Evolutionary conservation across 2,113 vertebrate genomes (phyloP), one percentile per base, ranked within the genome.

Genomic region (Limnothrissa miodon): DNA sequence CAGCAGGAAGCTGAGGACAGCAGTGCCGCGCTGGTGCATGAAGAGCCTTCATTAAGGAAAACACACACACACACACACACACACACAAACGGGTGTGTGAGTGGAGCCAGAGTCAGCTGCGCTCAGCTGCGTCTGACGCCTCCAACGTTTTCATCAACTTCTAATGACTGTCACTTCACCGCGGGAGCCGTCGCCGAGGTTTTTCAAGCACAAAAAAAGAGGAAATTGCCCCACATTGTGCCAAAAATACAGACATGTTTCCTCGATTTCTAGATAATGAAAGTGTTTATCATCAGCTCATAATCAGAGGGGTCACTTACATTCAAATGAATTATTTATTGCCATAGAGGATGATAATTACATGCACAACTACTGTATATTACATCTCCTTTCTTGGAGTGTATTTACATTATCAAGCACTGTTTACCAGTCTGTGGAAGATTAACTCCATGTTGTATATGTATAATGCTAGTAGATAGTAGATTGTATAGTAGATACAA

Each of bases 1-100:
- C 66, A 51, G 39, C 53, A 81, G 80, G 80, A 80, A 81, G 51
- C 36, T 13, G 80, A 62, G 66, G 66, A 74, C 66, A 74, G 66
- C 66, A 36, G 66, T 74, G 59, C 59, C 5, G 59, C 59, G 59
- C 59, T 62, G 66, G 66, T 11, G 33, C 66, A 81, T 42, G 56
- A 74, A 74, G 66, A 74, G 66, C 29, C 29, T 74, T 74, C 66
- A 74, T 74, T 74, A 74, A 74, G 33, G 66, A 74, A 74, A 74
- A 25, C 56, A 29, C 59, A 59, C 21, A 53, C 1, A 15, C 17
- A 56, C 1, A 66, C 3, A 66, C 59, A 66, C 59, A 66, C n/a
- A 29, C 59, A 66, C 25, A 74, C 66, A 74, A 29, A 36, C 29
- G 33, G 29, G 9, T 9, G 59, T 62, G 59, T 25, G 23, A 29